A percentile compares a stretch with the other conserved stretches of the same genome.
phyloP scores from a whole-genome alignment of 2,888 invertebrate genomes.

The Megaustenia siamemsis region DNA sequence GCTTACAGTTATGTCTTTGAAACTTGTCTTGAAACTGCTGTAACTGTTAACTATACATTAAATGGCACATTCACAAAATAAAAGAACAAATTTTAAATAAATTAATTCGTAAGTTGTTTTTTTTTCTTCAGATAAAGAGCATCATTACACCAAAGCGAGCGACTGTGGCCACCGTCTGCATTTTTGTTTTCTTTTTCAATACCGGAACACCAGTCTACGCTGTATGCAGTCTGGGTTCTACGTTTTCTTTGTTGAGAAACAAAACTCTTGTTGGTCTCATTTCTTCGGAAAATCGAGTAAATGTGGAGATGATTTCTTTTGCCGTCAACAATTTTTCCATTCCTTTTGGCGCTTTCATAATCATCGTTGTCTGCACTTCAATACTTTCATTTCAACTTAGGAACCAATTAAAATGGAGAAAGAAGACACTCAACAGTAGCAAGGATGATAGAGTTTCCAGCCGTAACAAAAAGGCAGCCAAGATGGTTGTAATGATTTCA shows the following conservation, averaged over 20 bases:
- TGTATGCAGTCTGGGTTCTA: neutral
- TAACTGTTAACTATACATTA: too few species aligned
- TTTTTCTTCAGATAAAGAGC: neutral
- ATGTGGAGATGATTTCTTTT: neutral
- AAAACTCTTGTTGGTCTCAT: neutral
- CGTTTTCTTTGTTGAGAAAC: neutral
- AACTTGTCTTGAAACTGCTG: too few species aligned
- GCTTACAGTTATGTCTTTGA: too few species aligned
- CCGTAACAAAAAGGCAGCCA: neutral
- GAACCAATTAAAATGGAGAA: neutral
- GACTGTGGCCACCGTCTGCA: neutral
- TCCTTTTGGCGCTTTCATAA: neutral
- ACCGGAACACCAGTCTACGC: neutral
- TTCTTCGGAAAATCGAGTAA: neutral
- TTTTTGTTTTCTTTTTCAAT: neutral
- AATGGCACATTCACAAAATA: too few species aligned
- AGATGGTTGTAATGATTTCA: conserved; percentile 1
- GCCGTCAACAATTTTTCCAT: neutral
- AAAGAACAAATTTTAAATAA: too few species aligned
- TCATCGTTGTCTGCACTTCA: neutral
- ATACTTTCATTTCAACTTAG: neutral
- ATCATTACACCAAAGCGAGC: neutral
- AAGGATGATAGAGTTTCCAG: neutral
- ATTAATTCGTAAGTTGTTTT: too few species aligned
- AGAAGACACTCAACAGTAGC: too few species aligned